Evolutionary conservation across 2,888 invertebrate genomes (phyloP).

Genomic region (Drosophila gaucha): DNA sequence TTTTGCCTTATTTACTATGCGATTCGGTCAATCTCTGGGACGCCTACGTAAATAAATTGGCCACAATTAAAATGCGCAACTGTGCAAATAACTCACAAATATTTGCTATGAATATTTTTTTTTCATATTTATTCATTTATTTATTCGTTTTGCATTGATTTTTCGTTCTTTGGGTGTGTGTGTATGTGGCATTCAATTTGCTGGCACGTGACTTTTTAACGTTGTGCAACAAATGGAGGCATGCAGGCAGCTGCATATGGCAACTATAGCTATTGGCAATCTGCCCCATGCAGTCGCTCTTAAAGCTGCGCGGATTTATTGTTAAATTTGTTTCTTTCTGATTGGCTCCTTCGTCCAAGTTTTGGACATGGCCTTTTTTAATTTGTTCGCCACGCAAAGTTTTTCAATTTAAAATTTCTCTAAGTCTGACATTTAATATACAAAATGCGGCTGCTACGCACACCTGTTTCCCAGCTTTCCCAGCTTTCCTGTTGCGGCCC

Average conservation of each 20-base stretch:
- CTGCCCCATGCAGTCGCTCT: slow-evolving; percentile 7
- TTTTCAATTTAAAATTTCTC: slow-evolving; percentile 75
- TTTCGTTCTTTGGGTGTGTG: neutral
- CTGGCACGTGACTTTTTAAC: slow-evolving; percentile 52
- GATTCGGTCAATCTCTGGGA: neutral
- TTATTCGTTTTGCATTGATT: neutral
- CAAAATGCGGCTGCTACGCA: slow-evolving; percentile 56
- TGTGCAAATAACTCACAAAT: slow-evolving; percentile 39
- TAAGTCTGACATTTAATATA: slow-evolving; percentile 72
- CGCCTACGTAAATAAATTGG: slow-evolving; percentile 19
- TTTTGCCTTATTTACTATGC: slow-evolving; percentile 28
- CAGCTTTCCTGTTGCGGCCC: slow-evolving; percentile 15
- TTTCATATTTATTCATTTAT: slow-evolving; percentile 3
- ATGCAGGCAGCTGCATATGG: slow-evolving; percentile 33
- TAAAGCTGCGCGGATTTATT: slow-evolving; percentile 57
- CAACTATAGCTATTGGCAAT: slow-evolving; percentile 50
- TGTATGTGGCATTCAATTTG: slow-evolving; percentile 45
- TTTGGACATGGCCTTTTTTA: slow-evolving; percentile 54
- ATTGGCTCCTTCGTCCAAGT: slow-evolving; percentile 4
- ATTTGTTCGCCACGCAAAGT: slow-evolving; percentile 70
- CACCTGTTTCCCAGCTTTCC: slow-evolving; percentile 54
- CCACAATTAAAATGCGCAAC: slow-evolving; percentile 40
- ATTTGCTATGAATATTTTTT: slow-evolving; percentile 33
- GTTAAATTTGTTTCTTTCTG: slow-evolving; percentile 42
- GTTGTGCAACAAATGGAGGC: slow-evolving; percentile 14